A percentile compares a stretch with the other conserved stretches of the same genome.
Conservation (phyloP, 1,140 invertebrate species). For the silkworm (Bombyx mori) region ASM3026992v2 NC_085119.1:7844501-7845000, state of each 20-base stretch:
- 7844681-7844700: constrained; percentile 22
- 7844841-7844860: too few species aligned
- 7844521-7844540: constrained; percentile 9
- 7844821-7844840: too few species aligned
- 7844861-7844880: too few species aligned
- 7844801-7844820: constrained; percentile 29
- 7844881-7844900: too few species aligned
- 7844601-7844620: constrained; percentile 21
- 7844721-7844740: constrained; percentile 39
- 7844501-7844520: constrained; percentile 11
- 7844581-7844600: constrained; percentile 22
- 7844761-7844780: constrained; percentile 31
- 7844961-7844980: constrained; percentile 18
- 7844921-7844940: too few species aligned
- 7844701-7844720: constrained; percentile 32
- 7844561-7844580: constrained; percentile 19
- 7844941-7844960: too few species aligned
- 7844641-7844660: constrained; percentile 24
- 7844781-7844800: constrained; percentile 15
- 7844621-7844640: constrained; percentile 29
- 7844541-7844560: constrained; percentile 22
- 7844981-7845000: constrained; percentile 65
- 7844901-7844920: too few species aligned
- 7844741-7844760: constrained; percentile 34
- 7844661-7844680: constrained; percentile 26